These are phyloP conservation scores for Exaiptasia diaphana DNA, from an alignment of 64 coral and sea anemone species.

Conservation along the genomic window DNA sequence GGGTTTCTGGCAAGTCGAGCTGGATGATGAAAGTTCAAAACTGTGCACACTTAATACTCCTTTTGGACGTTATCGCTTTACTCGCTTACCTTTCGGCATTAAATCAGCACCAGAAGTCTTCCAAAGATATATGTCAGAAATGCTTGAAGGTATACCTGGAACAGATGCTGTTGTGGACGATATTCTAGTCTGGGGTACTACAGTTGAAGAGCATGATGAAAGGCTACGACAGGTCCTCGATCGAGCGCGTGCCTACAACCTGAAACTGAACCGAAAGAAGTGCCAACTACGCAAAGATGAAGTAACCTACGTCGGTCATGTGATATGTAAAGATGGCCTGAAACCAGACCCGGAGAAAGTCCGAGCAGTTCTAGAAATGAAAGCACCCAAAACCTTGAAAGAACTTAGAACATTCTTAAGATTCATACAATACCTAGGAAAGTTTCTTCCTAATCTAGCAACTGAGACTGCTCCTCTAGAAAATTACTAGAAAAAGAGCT, in stretches of 20 bases:
- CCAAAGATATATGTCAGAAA: slow-evolving; percentile 26
- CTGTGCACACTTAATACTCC: slow-evolving; percentile 14
- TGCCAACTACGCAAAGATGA: slow-evolving; percentile 8
- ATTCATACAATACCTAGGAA: slow-evolving; percentile 34
- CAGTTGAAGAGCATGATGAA: slow-evolving; percentile 26
- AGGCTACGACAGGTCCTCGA: neutral
- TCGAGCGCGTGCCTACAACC: slow-evolving; percentile 34
- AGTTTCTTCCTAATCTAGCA: slow-evolving; percentile 41
- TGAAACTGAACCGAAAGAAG: slow-evolving; percentile 26
- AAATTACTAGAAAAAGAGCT: slow-evolving; percentile 25
- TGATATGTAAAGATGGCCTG: slow-evolving; percentile 37
- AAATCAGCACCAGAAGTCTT: slow-evolving; percentile 54
- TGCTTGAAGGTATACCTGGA: slow-evolving; percentile 7
- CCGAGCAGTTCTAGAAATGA: slow-evolving; percentile 30
- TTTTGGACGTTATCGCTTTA: slow-evolving; percentile 44
- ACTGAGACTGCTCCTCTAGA: slow-evolving; percentile 34
- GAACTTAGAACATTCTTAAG: slow-evolving; percentile 30
- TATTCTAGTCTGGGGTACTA: slow-evolving; percentile 21
- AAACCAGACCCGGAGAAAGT: slow-evolving; percentile 49
- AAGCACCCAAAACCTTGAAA: neutral
- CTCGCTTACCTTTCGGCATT: slow-evolving; percentile 34
- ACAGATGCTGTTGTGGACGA: slow-evolving; percentile 37
- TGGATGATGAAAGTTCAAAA: slow-evolving; percentile 28
- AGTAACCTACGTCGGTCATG: slow-evolving; percentile 31
- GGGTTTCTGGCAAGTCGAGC: slow-evolving; percentile 34